Evolutionary conservation across 1,140 invertebrate genomes (phyloP).

Genomic region (Drosophila nebulosa): DNA sequence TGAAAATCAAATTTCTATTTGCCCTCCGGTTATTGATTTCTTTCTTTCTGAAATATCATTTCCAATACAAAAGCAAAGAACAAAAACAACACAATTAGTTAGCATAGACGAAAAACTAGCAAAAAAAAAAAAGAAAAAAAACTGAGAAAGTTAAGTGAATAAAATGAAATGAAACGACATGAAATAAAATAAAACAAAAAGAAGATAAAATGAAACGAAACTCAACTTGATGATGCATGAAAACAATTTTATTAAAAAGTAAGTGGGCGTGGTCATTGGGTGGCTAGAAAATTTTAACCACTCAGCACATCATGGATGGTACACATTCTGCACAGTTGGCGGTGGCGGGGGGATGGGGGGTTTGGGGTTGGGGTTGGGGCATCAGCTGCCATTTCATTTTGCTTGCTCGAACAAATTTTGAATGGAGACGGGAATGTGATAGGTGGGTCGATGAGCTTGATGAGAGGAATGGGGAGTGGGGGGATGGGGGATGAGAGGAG

Average conservation of each 20-base stretch:
- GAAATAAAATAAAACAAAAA: neutral
- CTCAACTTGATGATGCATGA: constrained; percentile 47
- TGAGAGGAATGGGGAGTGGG: too few relatives aligned
- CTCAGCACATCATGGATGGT: constrained; percentile 48
- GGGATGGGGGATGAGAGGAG: neutral
- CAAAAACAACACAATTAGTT: neutral
- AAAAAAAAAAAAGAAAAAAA: too few relatives aligned
- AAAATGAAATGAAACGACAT: constrained; percentile 5
- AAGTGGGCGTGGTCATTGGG: neutral
- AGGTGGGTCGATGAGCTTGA: neutral
- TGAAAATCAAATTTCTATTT: neutral
- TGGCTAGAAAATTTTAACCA: constrained; percentile 25
- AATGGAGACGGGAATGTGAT: constrained; percentile 22
- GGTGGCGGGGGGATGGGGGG: neutral
- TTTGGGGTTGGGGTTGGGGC: neutral
- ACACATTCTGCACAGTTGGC: neutral
- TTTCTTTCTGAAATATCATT: neutral
- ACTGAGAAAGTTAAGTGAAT: neutral
- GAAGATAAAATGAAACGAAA: constrained; percentile 21
- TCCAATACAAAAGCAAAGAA: too few relatives aligned
- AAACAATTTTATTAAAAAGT: constrained; percentile 46
- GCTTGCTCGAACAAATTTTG: constrained; percentile 41
- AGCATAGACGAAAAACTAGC: constrained; percentile 1
- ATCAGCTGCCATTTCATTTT: constrained; percentile 43
- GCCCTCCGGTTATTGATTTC: neutral